Base-by-base conservation (phyloP, 37 sponge, comb jelly and placozoan genomes). In the Theonella swinhoei region DNA sequence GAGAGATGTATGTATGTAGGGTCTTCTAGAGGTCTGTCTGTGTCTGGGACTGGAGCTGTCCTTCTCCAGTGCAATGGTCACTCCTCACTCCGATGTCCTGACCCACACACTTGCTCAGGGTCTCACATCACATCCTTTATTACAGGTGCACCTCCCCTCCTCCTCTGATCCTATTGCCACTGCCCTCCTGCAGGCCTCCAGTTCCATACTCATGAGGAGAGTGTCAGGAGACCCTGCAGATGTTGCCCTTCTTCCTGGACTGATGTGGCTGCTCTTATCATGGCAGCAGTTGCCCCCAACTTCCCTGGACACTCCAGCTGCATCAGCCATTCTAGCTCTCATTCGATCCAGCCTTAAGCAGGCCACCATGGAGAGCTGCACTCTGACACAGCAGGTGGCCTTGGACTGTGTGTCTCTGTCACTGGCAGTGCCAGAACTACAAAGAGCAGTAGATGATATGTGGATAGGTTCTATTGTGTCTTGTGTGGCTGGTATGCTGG, bases 381-480 rank as follows among this genome's bases (percentile, higher is more conserved):
- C 62, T 25, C 25, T 87, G 60, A 39, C 32, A 2, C 62, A 83
- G 33, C 62, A 73, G 37, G 37, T 28, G 7, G 62, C 84, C 0
- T 22, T 89, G 29, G 89, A 89, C 74, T 82, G 64, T 43, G 83
- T 83, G 23, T 40, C 84, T 43, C 47, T 89, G 75, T 83, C 78
- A 83, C 70, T 83, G 0, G 25, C 68, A 7, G 41, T 36, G 19
- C 29, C 32, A 26, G 33, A 65, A 25, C 7, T 72, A 32, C 30
- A 72, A 9, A 72, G 24, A 14, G 54, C 11, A 17, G 14, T 47
- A 22, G 68, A n/a, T 66, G 68, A 66, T 66, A 19, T 8, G 9
- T 66, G 67, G 31, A 5, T 66, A 66, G 31, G 7, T 23, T 23
- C 31, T 23, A 66, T 19, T n/a, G 31, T 30, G 31, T 8, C 67